Evolutionary conservation across 2,113 vertebrate genomes (phyloP).

Genomic region (Lamprologus lemairii): DNA sequence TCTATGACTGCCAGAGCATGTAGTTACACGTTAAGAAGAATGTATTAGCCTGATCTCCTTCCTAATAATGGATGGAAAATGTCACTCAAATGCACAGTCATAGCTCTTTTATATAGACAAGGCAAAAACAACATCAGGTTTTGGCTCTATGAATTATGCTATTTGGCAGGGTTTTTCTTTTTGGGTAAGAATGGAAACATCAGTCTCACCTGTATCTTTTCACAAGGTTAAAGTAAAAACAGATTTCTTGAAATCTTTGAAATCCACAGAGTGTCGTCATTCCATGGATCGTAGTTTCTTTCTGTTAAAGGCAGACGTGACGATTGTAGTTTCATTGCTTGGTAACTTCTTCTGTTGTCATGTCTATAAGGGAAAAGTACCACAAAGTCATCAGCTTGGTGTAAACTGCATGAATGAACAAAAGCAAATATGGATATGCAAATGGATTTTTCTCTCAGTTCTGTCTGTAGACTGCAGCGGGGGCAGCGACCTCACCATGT

Average conservation of each 20-base stretch:
- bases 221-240: neutral
- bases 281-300: neutral
- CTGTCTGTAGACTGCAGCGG: constrained; percentile 91
- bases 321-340: neutral
- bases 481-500: constrained; percentile 89
- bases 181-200: neutral
- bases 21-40: neutral
- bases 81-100: neutral
- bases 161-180: neutral
- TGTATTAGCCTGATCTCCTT: neutral
- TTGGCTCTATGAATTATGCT: neutral
- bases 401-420: neutral
- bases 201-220: neutral
- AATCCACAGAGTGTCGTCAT: neutral
- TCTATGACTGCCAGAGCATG: neutral
- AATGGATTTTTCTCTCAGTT: constrained; percentile 54
- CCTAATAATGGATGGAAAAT: neutral
- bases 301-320: neutral
- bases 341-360: neutral
- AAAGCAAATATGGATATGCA: neutral
- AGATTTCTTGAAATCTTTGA: neutral
- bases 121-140: neutral
- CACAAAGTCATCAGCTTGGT: neutral
- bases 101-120: neutral
- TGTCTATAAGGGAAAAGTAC: neutral